These are phyloP conservation scores for Lycaon pictus DNA, from an alignment of 2,113 vertebrate species.

Conservation along the genomic window DNA sequence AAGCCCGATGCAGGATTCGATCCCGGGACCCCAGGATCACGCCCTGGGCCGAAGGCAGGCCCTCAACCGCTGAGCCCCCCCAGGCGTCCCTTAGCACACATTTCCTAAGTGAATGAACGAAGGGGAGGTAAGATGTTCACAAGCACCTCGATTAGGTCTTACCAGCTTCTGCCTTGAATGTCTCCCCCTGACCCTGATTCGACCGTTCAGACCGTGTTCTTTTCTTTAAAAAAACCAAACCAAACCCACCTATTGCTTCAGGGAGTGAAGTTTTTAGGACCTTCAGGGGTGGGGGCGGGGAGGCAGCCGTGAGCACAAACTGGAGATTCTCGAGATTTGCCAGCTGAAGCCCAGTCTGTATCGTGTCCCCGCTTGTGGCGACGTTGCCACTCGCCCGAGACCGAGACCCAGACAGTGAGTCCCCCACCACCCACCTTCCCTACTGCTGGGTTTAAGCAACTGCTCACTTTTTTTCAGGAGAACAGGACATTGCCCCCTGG, in stretches of 20 bases:
- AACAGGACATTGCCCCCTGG: not conserved
- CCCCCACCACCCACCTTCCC: conserved; percentile 69
- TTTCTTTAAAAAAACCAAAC: not conserved
- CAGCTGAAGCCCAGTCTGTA: conserved; percentile 74
- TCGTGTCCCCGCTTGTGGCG: conserved; percentile 74
- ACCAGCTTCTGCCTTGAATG: not conserved
- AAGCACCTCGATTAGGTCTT: not conserved
- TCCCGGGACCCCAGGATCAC: no score
- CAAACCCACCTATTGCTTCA: not conserved
- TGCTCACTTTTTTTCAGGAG: conserved; percentile 79
- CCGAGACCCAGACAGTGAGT: not conserved
- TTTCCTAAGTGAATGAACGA: not conserved
- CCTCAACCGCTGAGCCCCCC: no score
- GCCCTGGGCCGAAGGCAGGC: no score
- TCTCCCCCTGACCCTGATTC: not conserved
- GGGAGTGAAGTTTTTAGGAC: not conserved
- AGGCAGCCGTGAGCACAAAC: not conserved
- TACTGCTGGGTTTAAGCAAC: conserved; percentile 82
- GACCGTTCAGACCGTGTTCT: no score
- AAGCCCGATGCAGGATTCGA: no score
- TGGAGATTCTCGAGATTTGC: not conserved
- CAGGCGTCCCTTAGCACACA: no score
- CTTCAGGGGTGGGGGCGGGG: no score
- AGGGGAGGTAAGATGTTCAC: not conserved
- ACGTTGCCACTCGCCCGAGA: conserved; percentile 73